phyloP scores from a whole-genome alignment of 2,888 invertebrate genomes.

The Tolmerus cingulatus region DNA sequence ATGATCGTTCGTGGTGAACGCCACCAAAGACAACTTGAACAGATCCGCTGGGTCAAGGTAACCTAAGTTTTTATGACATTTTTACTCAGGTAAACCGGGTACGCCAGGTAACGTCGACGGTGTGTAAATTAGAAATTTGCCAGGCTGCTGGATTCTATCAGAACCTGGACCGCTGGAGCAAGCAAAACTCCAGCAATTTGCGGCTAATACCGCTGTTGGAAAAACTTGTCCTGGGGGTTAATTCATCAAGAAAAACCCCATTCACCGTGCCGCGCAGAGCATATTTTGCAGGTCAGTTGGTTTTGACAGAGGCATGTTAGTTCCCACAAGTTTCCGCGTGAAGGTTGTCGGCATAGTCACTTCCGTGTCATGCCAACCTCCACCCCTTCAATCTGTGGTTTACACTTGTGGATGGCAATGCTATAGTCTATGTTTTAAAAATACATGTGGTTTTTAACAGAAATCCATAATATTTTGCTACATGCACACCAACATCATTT shows the following conservation, averaged over 20 bases:
- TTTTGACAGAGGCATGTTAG: not conserved
- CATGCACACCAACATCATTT: too few species aligned
- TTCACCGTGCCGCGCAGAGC: not conserved
- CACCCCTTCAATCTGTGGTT: not conserved
- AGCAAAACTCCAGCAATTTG: not conserved
- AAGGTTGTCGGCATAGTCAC: not conserved
- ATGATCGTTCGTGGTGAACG: not conserved
- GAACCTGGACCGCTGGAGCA: not conserved
- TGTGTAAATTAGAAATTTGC: not conserved
- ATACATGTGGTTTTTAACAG: not conserved
- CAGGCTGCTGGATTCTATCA: not conserved
- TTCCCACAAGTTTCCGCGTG: not conserved
- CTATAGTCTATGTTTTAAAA: not conserved
- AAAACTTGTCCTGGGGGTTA: constrained; percentile 5
- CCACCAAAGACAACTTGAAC: not conserved
- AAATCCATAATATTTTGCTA: not conserved
- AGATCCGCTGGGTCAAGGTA: not conserved
- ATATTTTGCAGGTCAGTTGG: constrained; percentile 36
- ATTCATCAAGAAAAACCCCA: not conserved
- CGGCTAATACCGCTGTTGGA: not conserved
- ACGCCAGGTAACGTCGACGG: not conserved
- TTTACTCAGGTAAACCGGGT: not conserved
- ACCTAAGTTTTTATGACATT: not conserved
- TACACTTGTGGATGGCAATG: not conserved
- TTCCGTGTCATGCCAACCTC: not conserved